Evolutionary conservation across 2,797 vertebrate species (phyloP), one percentile per base, ranked within the genome.

Genomic region (Cyprinella venusta): DNA sequence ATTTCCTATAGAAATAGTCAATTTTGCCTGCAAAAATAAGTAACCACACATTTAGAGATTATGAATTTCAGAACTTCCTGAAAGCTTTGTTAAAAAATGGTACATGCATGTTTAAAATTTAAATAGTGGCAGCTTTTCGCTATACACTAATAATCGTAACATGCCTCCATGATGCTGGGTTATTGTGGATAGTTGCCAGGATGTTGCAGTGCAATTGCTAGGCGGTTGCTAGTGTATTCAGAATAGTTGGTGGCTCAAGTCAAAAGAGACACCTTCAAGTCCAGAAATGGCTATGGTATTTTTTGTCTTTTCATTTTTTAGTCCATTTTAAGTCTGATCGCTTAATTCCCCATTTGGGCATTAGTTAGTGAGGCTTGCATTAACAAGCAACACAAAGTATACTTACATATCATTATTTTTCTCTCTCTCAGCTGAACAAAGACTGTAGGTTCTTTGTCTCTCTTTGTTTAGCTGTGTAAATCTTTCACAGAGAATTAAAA

Each of bases 381-480:
- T 59, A 76, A 24, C 74, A 76, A 59, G 33, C 36, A 40, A 15
- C 4, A 15, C 13, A 10, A 40, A 26, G 36, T n/a, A 59, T 59
- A 75, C 21, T 40, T 38, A 10, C 4, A 6, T 63, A 30, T 30
- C 26, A 33, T 65, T 0, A 26, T 24, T 6, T 6, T 8, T 5
- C n/a, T 63, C 38, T 76, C 30, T 77, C 59, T 77, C 24, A 45
- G 24, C 56, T 21, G 24, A 77, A 77, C 56, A 77, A 77, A 36
- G 56, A 77, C 75, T 19, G 16, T 13, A 45, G 16, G 5, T 13
- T 70, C 38, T 67, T 24, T 78, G 56, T 40, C 52, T 76, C 72
- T 84, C 61, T 82, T 77, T 80, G 74, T 85, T 82, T 56, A 67
- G 69, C 21, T 71, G 19, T 67, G 26, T 82, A 80, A 76, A 82